Base-by-base conservation (phyloP, 2,797 vertebrate species). In the Choloepus didactylus region DNA sequence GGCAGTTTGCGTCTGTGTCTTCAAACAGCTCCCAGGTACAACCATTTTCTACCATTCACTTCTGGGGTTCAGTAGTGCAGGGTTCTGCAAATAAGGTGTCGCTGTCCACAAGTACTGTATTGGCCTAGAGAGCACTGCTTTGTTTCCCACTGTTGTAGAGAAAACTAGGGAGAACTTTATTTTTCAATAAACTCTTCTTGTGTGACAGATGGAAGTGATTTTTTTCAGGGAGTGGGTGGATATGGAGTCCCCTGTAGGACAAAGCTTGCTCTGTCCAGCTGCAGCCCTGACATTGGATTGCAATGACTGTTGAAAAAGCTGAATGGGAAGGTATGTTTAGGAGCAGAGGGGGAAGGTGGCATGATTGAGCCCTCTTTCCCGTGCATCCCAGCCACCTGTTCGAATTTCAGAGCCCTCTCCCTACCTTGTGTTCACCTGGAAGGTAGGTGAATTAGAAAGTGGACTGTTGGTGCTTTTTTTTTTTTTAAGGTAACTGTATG, bases 141-240 rank as follows among this genome's bases (percentile, higher is more conserved):
- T 98, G 97, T 98, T 99, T 98, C 97, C 98, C 97, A 98, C 97
- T 98, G 98, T 98, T 98, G 98, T 99, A 98, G 98, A 99, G 96
- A 98, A 98, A 98, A 98, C 97, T 98, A 99, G 99, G 99, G 99
- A 99, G 98, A 99, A 99, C 98, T 99, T 99, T 99, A 99, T 99
- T 99, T 99, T 99, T 99, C 99, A 99, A 99, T 99, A 99, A 99
- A 99, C 98, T 97, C 99, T 98, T 98, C 98, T 98, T 99, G 99
- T 99, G 99, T 99, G 99, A 99, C 98, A 98, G 95, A 95, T 95
- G 96, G 98, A 96, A 95, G 87, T 95, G 95, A 91, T 98, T 94
- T 96, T 31, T 59, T 23, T 79, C 86, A 2, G 5, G 56, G 35
- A 23, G 15, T 11, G n/a, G 25, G 25, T 27, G 86, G 72, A 27